Percentiles rank a stretch among this genome's conserved stretches.
Conservation (phyloP, 2,888 invertebrate genomes). For the Philereme vetulata region DNA sequence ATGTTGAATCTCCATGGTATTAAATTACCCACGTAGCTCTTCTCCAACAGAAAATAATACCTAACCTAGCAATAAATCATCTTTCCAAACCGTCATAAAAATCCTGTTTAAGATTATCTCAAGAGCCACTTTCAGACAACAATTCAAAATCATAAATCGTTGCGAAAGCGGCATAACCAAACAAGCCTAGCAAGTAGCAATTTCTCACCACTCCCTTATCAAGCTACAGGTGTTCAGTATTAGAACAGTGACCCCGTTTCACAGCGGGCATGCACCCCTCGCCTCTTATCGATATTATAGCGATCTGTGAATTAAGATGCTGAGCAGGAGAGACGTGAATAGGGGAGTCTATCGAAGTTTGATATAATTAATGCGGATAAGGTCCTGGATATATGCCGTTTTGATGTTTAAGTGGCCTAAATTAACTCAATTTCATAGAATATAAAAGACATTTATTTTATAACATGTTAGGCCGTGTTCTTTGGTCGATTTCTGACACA, state of each 20-base stretch:
- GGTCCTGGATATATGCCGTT: too few relatives aligned
- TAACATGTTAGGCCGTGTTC: too few relatives aligned
- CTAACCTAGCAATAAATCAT: slow-evolving; percentile 9
- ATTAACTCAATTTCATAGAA: too few relatives aligned
- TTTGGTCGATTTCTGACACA: too few relatives aligned
- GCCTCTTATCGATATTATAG: slow-evolving; percentile 16
- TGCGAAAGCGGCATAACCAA: slow-evolving; percentile 17
- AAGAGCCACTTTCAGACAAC: slow-evolving; percentile 1
- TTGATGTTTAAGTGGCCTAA: too few relatives aligned
- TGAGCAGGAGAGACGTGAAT: background rate
- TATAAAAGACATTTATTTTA: too few relatives aligned
- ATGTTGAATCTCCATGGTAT: too few relatives aligned
- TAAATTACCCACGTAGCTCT: too few relatives aligned
- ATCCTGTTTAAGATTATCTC: background rate
- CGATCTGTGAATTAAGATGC: slow-evolving; percentile 11
- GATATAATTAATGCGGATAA: background rate
- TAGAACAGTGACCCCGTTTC: slow-evolving; percentile 20
- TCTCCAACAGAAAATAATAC: too few relatives aligned
- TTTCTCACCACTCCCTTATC: slow-evolving; percentile 14
- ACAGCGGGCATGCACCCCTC: slow-evolving; percentile 20
- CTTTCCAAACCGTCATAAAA: slow-evolving; percentile 1
- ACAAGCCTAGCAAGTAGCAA: slow-evolving; percentile 6
- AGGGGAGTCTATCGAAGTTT: slow-evolving; percentile 3
- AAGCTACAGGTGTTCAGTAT: slow-evolving; percentile 23
- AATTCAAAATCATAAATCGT: slow-evolving; percentile 20